These are phyloP conservation scores for Pipa parva DNA, from an alignment of 2,113 vertebrate genomes.

Conservation along the genomic window DNA sequence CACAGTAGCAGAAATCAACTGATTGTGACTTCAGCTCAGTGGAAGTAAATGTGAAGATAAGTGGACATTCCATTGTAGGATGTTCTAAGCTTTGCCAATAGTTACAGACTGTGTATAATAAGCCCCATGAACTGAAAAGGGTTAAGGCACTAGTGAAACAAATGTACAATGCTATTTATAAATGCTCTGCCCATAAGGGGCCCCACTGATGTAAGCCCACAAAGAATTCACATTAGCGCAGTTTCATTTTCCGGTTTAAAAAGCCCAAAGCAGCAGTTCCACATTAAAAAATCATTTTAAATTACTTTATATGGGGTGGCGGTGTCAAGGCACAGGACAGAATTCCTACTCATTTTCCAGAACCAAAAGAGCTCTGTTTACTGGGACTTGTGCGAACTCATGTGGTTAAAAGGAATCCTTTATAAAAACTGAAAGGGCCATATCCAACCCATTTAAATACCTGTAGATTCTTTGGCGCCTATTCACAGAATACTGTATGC, in stretches of 20 bases:
- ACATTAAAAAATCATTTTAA: background rate
- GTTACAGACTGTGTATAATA: no score
- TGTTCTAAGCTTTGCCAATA: background rate
- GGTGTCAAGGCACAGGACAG: background rate
- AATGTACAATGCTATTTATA: slow-evolving; percentile 25
- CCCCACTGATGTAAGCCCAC: slow-evolving; percentile 4
- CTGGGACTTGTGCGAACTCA: background rate
- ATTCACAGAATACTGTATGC: no score
- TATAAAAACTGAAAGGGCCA: background rate
- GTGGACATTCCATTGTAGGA: background rate
- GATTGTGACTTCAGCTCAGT: background rate
- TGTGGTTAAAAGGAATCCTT: background rate
- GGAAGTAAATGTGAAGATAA: background rate
- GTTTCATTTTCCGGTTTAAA: slow-evolving; percentile 14
- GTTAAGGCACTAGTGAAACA: slow-evolving; percentile 11
- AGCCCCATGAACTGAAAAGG: background rate
- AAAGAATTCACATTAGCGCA: slow-evolving; percentile 9
- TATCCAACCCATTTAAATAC: background rate
- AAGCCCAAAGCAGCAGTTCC: background rate
- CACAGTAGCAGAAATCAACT: background rate
- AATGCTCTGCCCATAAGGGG: slow-evolving; percentile 20
- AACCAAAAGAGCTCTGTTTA: background rate
- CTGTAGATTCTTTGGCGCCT: no score
- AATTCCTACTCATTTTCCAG: background rate
- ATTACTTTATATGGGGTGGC: background rate